These are phyloP conservation scores for Engraulis encrasicolus DNA, from an alignment of 2,113 vertebrate species.

Conservation along the genomic window DNA sequence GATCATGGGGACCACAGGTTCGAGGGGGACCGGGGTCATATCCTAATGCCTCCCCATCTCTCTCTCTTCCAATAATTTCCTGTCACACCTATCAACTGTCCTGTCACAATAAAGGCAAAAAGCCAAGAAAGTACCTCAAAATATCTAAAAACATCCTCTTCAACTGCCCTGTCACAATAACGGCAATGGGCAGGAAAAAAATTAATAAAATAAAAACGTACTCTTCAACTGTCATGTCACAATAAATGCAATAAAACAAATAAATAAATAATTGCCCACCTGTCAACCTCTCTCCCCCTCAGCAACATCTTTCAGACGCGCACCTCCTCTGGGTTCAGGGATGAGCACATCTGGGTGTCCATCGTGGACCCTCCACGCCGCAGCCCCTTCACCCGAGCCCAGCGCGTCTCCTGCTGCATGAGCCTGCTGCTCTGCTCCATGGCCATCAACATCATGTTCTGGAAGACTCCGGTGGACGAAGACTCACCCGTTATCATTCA, in stretches of 20 bases:
- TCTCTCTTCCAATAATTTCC: too few relatives aligned
- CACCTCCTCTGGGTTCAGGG: slow-evolving; percentile 77
- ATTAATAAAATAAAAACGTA: too few relatives aligned
- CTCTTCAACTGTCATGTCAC: too few relatives aligned
- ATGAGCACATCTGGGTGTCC: slow-evolving; percentile 83
- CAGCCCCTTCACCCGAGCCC: slow-evolving; percentile 78
- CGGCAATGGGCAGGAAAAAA: too few relatives aligned
- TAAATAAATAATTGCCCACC: neutral
- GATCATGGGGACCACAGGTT: too few relatives aligned
- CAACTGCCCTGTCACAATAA: too few relatives aligned
- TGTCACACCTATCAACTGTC: too few relatives aligned
- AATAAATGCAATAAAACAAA: neutral
- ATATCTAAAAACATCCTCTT: too few relatives aligned
- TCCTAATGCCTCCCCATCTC: too few relatives aligned
- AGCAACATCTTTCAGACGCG: slow-evolving; percentile 80
- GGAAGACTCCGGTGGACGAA: slow-evolving; percentile 69
- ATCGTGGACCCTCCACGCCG: slow-evolving; percentile 76
- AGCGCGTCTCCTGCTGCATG: slow-evolving; percentile 82
- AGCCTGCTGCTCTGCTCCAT: slow-evolving; percentile 81
- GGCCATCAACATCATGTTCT: slow-evolving; percentile 85
- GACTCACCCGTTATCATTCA: slow-evolving; percentile 68
- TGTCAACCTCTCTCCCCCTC: slow-evolving; percentile 3
- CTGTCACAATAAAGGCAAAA: too few relatives aligned
- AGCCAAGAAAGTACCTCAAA: too few relatives aligned
- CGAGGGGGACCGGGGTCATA: too few relatives aligned